Evolutionary conservation across 2,113 vertebrate species (phyloP).

Genomic region (Otus sunia): DNA sequence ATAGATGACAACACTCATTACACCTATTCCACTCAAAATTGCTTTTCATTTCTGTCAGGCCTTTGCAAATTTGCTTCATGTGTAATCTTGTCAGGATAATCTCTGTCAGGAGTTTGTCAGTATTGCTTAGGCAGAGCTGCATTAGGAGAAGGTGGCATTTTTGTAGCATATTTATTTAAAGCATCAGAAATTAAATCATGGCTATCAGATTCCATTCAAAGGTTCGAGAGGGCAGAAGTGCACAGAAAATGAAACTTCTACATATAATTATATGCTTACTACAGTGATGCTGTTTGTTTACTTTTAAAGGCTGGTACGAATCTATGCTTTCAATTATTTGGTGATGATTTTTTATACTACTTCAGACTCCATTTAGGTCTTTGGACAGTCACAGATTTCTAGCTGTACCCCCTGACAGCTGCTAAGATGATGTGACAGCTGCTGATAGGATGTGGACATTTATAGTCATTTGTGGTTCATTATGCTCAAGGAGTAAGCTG

Average conservation of each 20-base stretch:
- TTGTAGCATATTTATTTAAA: not conserved
- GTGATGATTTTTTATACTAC: not conserved
- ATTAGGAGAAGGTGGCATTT: not conserved
- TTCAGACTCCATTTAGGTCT: not conserved
- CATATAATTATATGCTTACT: not conserved
- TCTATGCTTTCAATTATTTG: not conserved
- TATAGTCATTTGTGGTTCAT: not conserved
- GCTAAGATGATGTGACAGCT: not conserved
- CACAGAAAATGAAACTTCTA: not conserved
- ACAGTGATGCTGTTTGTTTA: not conserved
- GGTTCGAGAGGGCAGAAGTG: not conserved
- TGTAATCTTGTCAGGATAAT: not conserved
- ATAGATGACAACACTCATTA: constrained; percentile 24
- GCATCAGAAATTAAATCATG: not conserved
- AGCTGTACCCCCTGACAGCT: not conserved
- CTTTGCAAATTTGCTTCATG: constrained; percentile 40
- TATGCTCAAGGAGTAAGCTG: not conserved
- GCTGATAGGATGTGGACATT: not conserved
- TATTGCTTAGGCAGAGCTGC: not conserved
- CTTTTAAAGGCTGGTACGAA: not conserved
- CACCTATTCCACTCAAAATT: constrained; percentile 18
- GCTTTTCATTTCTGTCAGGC: constrained; percentile 27
- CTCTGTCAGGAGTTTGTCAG: not conserved
- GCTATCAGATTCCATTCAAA: not conserved
- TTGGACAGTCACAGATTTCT: not conserved